Evolutionary conservation across 2,888 invertebrate genomes (phyloP).

Genomic region (Drosophila mimetica): DNA sequence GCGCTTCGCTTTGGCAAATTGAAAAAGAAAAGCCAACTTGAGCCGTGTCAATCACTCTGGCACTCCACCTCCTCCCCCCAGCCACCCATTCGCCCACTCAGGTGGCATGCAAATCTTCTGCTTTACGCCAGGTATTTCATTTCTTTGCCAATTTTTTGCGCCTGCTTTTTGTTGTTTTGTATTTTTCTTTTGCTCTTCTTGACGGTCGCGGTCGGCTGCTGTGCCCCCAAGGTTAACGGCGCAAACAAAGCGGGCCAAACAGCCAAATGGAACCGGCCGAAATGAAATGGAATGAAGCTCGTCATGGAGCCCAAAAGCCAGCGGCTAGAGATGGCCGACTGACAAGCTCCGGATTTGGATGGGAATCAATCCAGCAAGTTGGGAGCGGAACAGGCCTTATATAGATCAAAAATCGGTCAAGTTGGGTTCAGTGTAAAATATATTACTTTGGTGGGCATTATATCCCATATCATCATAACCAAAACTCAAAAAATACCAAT

Average conservation of each 20-base stretch:
- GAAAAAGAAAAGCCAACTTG: constrained; percentile 44
- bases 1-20: constrained; percentile 47
- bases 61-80: constrained; percentile 50
- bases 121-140: constrained; percentile 24
- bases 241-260: constrained; percentile 66
- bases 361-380: constrained; percentile 13
- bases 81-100: constrained; percentile 24
- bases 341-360: constrained; percentile 24
- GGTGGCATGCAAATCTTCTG: constrained; percentile 40
- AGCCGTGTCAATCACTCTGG: constrained; percentile 45
- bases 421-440: background rate
- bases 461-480: too few species aligned
- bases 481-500: too few species aligned
- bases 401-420: background rate
- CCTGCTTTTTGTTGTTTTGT: constrained; percentile 7
- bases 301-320: constrained; percentile 36
- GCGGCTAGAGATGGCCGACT: constrained; percentile 58
- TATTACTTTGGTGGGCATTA: too few species aligned
- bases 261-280: constrained; percentile 63
- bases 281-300: constrained; percentile 53
- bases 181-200: constrained; percentile 32
- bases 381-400: background rate
- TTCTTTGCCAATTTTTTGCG: constrained; percentile 18
- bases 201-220: constrained; percentile 53
- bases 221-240: constrained; percentile 76